phyloP scores from a whole-genome alignment of 1,140 invertebrate species.

The Popillia japonica region DNA sequence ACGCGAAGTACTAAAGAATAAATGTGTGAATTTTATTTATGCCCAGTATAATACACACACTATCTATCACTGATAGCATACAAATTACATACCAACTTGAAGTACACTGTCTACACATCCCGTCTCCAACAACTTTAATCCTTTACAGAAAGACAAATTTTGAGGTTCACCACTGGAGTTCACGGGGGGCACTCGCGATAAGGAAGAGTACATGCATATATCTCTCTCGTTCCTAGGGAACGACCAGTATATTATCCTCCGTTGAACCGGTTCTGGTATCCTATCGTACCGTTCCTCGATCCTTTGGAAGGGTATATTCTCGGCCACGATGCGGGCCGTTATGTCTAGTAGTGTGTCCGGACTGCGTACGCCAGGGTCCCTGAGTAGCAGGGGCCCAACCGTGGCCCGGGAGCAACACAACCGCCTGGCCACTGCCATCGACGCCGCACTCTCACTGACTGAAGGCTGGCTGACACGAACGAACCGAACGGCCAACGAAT shows the following conservation, averaged over 20 bases:
- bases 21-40: too few relatives aligned
- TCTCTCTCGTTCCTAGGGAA: slow-evolving; percentile 86
- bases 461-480: slow-evolving; percentile 18
- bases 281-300: slow-evolving; percentile 87
- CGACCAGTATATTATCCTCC: slow-evolving; percentile 87
- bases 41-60: too few relatives aligned
- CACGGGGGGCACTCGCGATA: slow-evolving; percentile 70
- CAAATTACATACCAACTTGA: slow-evolving; percentile 84
- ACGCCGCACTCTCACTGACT: slow-evolving; percentile 55
- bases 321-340: slow-evolving; percentile 82
- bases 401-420: slow-evolving; percentile 60
- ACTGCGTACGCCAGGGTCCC: slow-evolving; percentile 62
- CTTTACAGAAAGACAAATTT: slow-evolving; percentile 85
- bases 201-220: slow-evolving; percentile 89
- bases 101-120: slow-evolving; percentile 83
- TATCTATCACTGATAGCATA: too few relatives aligned
- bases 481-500: slow-evolving; percentile 37
- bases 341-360: slow-evolving; percentile 80
- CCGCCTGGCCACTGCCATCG: slow-evolving; percentile 58
- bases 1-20: too few relatives aligned
- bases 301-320: slow-evolving; percentile 84
- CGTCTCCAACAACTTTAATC: slow-evolving; percentile 80
- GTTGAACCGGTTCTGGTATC: slow-evolving; percentile 87
- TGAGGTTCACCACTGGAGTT: slow-evolving; percentile 68
- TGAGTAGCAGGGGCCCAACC: slow-evolving; percentile 59